A percentile compares a stretch with the other conserved stretches of the same genome.
Conservation (phyloP, 35 echinoderm and acorn worm species). For the Eucidaris tribuloides region DNA sequence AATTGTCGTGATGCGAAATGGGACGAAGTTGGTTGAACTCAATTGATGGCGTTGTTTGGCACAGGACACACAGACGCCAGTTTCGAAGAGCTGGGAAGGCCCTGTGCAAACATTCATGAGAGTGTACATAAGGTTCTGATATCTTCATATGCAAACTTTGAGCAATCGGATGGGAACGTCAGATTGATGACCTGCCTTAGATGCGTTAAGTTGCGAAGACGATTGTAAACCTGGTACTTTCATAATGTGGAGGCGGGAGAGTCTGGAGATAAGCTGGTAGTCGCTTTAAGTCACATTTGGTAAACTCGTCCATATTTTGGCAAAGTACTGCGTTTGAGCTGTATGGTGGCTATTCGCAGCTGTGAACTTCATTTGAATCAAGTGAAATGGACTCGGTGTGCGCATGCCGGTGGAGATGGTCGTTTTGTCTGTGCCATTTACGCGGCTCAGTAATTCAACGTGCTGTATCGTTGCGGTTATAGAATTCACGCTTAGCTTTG, state of each 20-base stretch:
- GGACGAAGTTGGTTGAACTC: constrained; percentile 14
- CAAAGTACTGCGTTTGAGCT: not conserved
- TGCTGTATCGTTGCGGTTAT: not conserved
- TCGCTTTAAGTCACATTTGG: not conserved
- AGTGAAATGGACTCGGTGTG: not conserved
- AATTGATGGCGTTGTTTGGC: constrained; percentile 2
- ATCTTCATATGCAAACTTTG: constrained; percentile 34
- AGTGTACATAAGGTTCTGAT: constrained; percentile 6
- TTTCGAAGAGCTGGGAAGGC: constrained; percentile 27
- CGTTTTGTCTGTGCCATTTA: not conserved
- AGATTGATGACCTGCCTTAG: constrained; percentile 15
- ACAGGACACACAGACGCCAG: constrained; percentile 11
- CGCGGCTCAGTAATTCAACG: not conserved
- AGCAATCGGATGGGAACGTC: constrained; percentile 6
- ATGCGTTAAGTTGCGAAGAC: not conserved
- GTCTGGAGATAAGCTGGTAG: constrained; percentile 24
- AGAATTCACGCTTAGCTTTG: not conserved
- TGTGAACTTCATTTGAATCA: not conserved
- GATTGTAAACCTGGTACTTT: not conserved
- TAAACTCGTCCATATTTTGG: not conserved
- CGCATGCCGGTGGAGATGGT: not conserved
- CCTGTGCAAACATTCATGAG: not conserved
- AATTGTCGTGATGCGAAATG: constrained; percentile 30
- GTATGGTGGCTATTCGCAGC: not conserved
- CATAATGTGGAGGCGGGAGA: not conserved